A percentile compares a stretch with the other conserved stretches of the same genome.
Evolutionary conservation across 2,797 vertebrate genomes (phyloP).

Genomic region (Cephalopachus bancanus): DNA sequence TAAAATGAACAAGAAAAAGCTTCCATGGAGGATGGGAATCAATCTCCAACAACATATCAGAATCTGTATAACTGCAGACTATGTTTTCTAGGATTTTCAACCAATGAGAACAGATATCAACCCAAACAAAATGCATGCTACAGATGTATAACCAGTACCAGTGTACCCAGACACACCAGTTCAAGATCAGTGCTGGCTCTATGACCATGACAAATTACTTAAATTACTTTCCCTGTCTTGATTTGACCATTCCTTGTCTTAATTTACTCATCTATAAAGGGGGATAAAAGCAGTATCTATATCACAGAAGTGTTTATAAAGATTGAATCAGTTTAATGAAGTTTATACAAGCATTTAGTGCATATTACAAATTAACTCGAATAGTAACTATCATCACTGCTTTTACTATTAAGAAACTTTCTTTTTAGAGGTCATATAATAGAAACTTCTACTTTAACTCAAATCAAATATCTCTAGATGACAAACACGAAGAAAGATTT

Average conservation of each 20-base stretch:
- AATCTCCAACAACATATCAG: background rate
- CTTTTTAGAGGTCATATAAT: background rate
- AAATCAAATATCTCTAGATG: background rate
- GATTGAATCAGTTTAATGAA: background rate
- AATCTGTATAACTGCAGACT: background rate
- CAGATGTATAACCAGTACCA: background rate
- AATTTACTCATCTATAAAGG: background rate
- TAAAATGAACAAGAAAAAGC: background rate
- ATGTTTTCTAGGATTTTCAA: background rate
- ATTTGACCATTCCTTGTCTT: background rate
- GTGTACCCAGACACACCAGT: background rate
- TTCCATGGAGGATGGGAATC: background rate
- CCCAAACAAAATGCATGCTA: background rate
- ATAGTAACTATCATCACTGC: background rate
- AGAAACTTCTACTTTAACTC: conserved; percentile 12
- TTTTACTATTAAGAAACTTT: background rate
- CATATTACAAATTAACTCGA: background rate
- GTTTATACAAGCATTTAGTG: background rate
- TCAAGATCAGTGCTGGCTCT: background rate
- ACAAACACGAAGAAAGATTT: conserved; percentile 32
- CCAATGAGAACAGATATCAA: background rate
- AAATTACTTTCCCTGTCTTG: background rate
- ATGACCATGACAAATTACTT: background rate
- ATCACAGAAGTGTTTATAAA: background rate
- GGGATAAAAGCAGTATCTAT: background rate